phyloP scores from a whole-genome alignment of 2,113 vertebrate genomes.

The Serranochromis macrocephalus region DNA sequence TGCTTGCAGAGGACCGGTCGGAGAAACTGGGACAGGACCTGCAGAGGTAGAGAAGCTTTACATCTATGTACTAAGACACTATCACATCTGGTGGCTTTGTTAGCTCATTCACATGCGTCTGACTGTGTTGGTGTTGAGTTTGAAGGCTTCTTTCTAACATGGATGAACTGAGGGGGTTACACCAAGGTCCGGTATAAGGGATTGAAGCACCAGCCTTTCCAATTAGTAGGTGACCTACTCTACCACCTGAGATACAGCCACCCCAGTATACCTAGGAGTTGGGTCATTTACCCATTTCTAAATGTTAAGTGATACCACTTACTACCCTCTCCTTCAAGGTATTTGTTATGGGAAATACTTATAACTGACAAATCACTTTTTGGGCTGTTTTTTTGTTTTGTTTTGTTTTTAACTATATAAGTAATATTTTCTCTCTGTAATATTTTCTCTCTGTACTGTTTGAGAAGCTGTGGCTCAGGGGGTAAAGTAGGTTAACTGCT shows the following conservation, averaged over 20 bases:
- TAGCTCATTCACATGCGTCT: background rate
- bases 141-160: background rate
- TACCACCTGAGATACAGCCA: background rate
- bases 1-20: slow-evolving; percentile 82
- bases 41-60: slow-evolving; percentile 72
- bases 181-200: background rate
- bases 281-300: background rate
- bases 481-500: background rate
- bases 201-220: background rate
- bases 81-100: background rate
- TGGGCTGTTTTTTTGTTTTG: background rate
- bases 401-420: background rate
- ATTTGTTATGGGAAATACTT: background rate
- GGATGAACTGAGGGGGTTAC: background rate
- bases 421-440: background rate
- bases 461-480: background rate
- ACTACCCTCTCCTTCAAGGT: background rate
- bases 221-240: background rate
- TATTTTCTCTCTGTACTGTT: background rate
- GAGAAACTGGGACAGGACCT: slow-evolving; percentile 80
- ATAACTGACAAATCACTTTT: background rate
- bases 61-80: background rate
- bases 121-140: background rate
- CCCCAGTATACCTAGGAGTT: background rate
- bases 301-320: background rate